phyloP scores from a whole-genome alignment of 2,113 vertebrate species.

The Toxotes jaculatrix region DNA sequence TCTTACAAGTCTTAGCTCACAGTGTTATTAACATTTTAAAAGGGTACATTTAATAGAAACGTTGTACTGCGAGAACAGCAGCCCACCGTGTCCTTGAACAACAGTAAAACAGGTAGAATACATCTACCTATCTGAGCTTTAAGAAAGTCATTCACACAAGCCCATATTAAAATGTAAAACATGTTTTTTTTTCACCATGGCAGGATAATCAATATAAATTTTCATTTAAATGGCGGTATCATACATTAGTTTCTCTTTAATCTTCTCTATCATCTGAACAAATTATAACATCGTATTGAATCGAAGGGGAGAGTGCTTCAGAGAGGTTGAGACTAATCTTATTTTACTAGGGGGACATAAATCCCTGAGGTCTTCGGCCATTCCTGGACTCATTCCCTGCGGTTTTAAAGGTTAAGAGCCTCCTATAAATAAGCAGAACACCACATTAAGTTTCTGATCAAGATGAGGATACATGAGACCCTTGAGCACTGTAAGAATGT shows the following conservation, averaged over 20 bases:
- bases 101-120: conserved; percentile 15
- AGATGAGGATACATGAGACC: conserved; percentile 61
- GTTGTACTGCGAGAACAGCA: background rate
- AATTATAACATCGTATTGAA: conserved; percentile 62
- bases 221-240: conserved; percentile 29
- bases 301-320: conserved; percentile 30
- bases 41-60: background rate
- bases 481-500: conserved; percentile 62
- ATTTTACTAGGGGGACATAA: conserved; percentile 74
- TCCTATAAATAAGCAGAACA: conserved; percentile 75
- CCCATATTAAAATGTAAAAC: conserved; percentile 29
- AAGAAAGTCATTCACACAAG: conserved; percentile 11
- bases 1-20: background rate
- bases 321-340: conserved; percentile 66
- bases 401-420: conserved; percentile 75
- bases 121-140: background rate
- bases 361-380: conserved; percentile 57
- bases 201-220: conserved; percentile 39
- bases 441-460: conserved; percentile 73
- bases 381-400: conserved; percentile 60
- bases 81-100: conserved; percentile 2
- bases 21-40: conserved; percentile 29
- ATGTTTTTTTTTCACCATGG: background rate
- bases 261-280: conserved; percentile 53
- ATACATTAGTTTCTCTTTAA: conserved; percentile 51